Evolutionary conservation across 1,140 invertebrate species (phyloP).

Genomic region (Caerostris darwini): DNA sequence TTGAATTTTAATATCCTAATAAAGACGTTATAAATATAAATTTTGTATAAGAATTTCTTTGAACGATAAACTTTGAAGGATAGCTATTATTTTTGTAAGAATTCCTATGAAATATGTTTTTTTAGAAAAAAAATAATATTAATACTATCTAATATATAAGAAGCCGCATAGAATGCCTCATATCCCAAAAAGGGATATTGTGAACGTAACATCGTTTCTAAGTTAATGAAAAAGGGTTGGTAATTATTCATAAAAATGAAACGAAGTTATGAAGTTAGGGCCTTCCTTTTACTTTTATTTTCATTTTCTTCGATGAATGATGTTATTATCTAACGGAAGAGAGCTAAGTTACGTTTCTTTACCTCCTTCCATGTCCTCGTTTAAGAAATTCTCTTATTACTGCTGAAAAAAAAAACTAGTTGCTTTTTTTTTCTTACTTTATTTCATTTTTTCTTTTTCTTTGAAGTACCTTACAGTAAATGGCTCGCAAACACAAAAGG

Average conservation of each 20-base stretch:
- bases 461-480: too few relatives aligned
- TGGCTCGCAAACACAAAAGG: too few relatives aligned
- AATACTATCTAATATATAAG: background rate
- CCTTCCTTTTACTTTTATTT: background rate
- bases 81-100: background rate
- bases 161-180: background rate
- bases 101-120: background rate
- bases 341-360: background rate
- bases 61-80: background rate
- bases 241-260: conserved; percentile 27
- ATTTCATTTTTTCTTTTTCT: too few relatives aligned
- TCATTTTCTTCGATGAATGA: conserved; percentile 3
- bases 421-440: too few relatives aligned
- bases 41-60: background rate
- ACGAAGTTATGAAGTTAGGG: conserved; percentile 22
- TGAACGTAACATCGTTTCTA: background rate
- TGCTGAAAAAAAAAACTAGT: background rate
- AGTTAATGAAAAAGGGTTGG: background rate
- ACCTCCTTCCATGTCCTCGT: background rate
- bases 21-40: background rate
- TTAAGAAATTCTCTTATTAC: background rate
- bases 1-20: background rate
- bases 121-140: background rate
- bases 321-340: background rate
- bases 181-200: background rate